Percentiles rank a stretch among this genome's conserved stretches.
Evolutionary conservation across 2,113 vertebrate species (phyloP).

Genomic region (Nycticebus coucang): DNA sequence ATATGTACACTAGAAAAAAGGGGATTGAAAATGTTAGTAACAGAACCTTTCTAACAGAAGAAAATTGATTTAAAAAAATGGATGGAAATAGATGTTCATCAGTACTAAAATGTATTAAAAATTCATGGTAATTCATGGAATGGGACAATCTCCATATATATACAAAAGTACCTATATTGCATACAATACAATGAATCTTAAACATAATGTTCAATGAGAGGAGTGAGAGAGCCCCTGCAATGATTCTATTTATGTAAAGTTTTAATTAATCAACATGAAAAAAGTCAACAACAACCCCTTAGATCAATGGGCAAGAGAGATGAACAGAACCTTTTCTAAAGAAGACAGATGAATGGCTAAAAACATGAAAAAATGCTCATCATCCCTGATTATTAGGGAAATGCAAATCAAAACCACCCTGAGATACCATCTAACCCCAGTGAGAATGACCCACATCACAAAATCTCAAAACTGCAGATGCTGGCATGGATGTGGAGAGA

Average conservation of each 20-base stretch:
- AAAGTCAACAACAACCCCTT: no score
- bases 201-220: not conserved
- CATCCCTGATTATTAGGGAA: no score
- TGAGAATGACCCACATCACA: no score
- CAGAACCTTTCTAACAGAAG: not conserved
- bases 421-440: no score
- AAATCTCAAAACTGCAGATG: no score
- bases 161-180: not conserved
- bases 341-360: no score
- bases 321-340: no score
- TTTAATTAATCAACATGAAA: no score
- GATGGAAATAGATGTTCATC: not conserved
- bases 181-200: not conserved
- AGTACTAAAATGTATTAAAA: not conserved
- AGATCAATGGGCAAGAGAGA: no score
- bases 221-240: not conserved
- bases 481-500: no score
- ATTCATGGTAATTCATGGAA: not conserved
- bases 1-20: not conserved
- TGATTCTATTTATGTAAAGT: not conserved
- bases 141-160: not conserved
- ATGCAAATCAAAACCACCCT: no score
- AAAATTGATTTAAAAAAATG: not conserved
- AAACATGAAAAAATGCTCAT: no score
- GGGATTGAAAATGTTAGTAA: not conserved